A percentile compares a stretch with the other conserved stretches of the same genome.
phyloP scores from a whole-genome alignment of 2,888 invertebrate species.

The Catocala sponsa region DNA sequence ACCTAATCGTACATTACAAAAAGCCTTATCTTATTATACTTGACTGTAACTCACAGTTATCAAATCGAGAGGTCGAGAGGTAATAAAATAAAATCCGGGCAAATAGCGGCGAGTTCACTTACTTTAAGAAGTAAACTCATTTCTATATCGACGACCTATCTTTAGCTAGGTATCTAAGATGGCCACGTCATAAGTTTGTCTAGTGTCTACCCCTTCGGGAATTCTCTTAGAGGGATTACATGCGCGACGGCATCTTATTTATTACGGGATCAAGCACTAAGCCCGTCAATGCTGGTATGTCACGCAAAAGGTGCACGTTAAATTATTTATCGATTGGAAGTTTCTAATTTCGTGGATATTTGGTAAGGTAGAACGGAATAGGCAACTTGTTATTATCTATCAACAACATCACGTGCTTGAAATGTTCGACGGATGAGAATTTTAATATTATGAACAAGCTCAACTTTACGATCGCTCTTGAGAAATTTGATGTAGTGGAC shows the following conservation, averaged over 20 bases:
- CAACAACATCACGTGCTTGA: constrained; percentile 7
- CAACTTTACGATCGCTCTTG: constrained; percentile 18
- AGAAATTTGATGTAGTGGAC: constrained; percentile 20
- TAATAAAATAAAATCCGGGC: too few species aligned
- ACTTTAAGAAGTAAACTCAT: not conserved
- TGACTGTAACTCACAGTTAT: too few species aligned
- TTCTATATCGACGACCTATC: not conserved
- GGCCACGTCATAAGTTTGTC: not conserved
- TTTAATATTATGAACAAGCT: constrained; percentile 18
- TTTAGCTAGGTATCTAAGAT: not conserved
- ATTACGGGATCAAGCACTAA: constrained; percentile 1
- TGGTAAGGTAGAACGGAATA: constrained; percentile 6
- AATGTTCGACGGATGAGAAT: constrained; percentile 1
- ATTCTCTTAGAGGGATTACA: constrained; percentile 5
- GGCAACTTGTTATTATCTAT: constrained; percentile 4
- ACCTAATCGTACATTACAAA: too few species aligned
- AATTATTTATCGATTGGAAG: constrained; percentile 9
- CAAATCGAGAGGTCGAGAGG: too few species aligned
- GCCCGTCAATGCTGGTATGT: not conserved
- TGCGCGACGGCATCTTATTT: constrained; percentile 6
- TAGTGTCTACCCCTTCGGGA: not conserved
- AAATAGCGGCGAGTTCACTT: too few species aligned
- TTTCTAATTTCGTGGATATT: constrained; percentile 9
- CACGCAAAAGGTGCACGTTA: not conserved
- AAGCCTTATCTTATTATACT: too few species aligned